Conservation (phyloP, 2,113 vertebrate genomes). For the Microcebus griseorufus region DNA sequence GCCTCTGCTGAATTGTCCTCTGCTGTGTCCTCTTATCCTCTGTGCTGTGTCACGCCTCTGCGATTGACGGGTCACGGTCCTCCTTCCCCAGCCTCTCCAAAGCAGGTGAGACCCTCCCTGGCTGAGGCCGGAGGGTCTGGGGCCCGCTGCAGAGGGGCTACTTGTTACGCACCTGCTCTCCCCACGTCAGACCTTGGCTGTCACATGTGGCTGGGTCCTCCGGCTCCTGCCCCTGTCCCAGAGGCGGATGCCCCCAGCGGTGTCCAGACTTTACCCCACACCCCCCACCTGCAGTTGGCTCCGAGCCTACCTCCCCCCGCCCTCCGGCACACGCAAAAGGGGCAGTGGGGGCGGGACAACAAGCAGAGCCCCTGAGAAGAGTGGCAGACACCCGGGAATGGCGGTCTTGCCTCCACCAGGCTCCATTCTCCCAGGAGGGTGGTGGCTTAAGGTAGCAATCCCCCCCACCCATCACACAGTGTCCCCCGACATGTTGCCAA, state of each 20-base stretch:
- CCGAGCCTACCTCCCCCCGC: neutral
- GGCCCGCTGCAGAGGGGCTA: neutral
- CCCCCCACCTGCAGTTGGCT: neutral
- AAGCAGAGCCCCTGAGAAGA: neutral
- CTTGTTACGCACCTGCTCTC: neutral
- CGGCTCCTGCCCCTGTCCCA: neutral
- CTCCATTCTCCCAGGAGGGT: neutral
- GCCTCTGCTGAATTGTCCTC: neutral
- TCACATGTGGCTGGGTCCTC: neutral
- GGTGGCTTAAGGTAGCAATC: neutral
- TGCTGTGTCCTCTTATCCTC: neutral
- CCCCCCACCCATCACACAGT: no score
- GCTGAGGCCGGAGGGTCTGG: neutral
- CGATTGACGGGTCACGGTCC: neutral
- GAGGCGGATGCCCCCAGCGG: neutral
- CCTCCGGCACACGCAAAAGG: neutral
- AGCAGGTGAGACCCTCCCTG: neutral
- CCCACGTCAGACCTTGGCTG: neutral
- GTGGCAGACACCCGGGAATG: neutral
- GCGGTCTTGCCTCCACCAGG: neutral
- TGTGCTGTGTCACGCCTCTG: neutral
- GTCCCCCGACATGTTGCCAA: neutral
- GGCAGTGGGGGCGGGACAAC: neutral
- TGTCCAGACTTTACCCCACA: neutral
- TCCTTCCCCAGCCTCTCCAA: neutral